These are phyloP conservation scores for Clarias laeviceps DNA, from an alignment of 2,797 vertebrate genomes.

Conservation along the genomic window DNA sequence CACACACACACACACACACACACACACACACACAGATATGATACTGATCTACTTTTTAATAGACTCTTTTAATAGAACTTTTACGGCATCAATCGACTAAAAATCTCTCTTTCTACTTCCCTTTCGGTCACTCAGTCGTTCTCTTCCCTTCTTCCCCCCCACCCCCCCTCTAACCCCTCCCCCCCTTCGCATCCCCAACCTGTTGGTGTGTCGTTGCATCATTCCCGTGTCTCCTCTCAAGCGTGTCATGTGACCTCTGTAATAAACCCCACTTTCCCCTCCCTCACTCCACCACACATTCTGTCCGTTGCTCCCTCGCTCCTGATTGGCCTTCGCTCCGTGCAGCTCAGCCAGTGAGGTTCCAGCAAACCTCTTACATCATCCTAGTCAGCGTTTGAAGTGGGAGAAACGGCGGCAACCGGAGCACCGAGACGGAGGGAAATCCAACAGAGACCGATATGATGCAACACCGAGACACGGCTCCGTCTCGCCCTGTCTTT, in stretches of 20 bases:
- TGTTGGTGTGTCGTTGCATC: constrained; percentile 54
- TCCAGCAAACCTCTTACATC: constrained; percentile 18
- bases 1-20: constrained; percentile 1
- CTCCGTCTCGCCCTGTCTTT: constrained; percentile 52
- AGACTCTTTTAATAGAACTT: not conserved
- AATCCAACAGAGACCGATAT: constrained; percentile 34
- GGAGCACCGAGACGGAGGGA: constrained; percentile 13
- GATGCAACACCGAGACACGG: constrained; percentile 49
- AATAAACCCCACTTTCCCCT: constrained; percentile 16
- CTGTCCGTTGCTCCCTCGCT: not conserved
- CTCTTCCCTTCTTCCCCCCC: not conserved
- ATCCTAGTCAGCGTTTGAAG: constrained; percentile 41
- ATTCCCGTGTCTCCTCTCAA: constrained; percentile 23
- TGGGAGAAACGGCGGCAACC: constrained; percentile 37
- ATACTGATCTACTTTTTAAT: not conserved
- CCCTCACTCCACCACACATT: constrained; percentile 19
- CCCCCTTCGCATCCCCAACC: constrained; percentile 18
- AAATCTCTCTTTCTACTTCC: not conserved
- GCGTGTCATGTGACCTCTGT: not conserved
- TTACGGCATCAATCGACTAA: not conserved
- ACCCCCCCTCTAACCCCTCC: constrained; percentile 11
- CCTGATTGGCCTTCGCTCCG: constrained; percentile 35
- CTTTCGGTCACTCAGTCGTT: not conserved
- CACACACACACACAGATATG: not conserved
- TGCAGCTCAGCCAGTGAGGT: constrained; percentile 28